phyloP scores from a whole-genome alignment of 2,113 vertebrate species.

The Carollia perspicillata region DNA sequence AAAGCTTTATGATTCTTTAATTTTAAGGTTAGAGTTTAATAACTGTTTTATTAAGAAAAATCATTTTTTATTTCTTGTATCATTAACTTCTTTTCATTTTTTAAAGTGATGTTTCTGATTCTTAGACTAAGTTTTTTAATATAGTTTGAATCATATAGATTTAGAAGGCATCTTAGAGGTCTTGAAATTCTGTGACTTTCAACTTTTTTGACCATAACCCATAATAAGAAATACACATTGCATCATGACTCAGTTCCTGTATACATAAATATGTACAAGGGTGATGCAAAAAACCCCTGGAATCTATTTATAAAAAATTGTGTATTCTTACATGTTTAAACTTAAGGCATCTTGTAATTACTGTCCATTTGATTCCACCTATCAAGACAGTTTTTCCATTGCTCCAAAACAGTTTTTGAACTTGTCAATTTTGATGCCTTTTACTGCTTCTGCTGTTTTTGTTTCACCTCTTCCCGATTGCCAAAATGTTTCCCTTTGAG shows the following conservation, averaged over 20 bases:
- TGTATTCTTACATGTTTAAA: too few relatives aligned
- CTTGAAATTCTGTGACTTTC: slow-evolving; percentile 20
- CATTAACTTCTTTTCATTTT: slow-evolving; percentile 35
- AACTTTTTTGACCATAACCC: neutral
- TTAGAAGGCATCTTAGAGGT: slow-evolving; percentile 28
- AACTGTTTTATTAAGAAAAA: slow-evolving; percentile 40
- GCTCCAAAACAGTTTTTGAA: too few relatives aligned
- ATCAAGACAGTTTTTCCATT: too few relatives aligned
- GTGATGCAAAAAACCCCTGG: too few relatives aligned
- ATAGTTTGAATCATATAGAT: slow-evolving; percentile 32
- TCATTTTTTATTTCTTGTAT: slow-evolving; percentile 39
- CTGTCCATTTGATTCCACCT: too few relatives aligned
- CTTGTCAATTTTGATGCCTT: too few relatives aligned
- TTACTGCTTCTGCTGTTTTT: too few relatives aligned
- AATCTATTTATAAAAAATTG: too few relatives aligned
- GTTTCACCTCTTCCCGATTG: too few relatives aligned
- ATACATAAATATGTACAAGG: neutral
- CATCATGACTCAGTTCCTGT: neutral
- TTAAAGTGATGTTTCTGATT: neutral
- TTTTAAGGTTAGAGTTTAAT: slow-evolving; percentile 37
- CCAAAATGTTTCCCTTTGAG: too few relatives aligned
- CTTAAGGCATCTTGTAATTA: too few relatives aligned
- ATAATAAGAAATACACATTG: slow-evolving; percentile 13
- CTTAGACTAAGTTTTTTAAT: slow-evolving; percentile 19
- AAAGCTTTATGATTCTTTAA: slow-evolving; percentile 20